Base-by-base conservation (phyloP, 2,797 vertebrate species). In the Yasuhikotakia modesta region DNA sequence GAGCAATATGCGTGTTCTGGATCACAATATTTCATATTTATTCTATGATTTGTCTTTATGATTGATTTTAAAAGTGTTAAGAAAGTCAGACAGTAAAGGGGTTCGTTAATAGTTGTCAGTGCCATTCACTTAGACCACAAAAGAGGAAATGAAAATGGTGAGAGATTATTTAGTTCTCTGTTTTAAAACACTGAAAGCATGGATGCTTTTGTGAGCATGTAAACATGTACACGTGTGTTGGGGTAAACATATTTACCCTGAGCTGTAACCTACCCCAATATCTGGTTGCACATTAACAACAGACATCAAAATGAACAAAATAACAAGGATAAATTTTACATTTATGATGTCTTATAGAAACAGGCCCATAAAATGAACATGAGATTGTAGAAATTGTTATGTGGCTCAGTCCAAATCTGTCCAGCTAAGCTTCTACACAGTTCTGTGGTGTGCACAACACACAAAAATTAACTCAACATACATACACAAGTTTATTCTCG, bases 381-480 rank as follows among this genome's bases (percentile, higher is more conserved):
- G 19, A 73, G 19, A 64, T 14, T 52, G 11, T 30, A 61, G 35
- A 16, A 73, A n/a, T 61, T 21, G 14, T 65, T 53, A 16, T 46
- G 16, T 5, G 11, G 22, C 3, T 58, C 5, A 46, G 12, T 58
- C 17, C 12, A 57, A 30, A 46, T 58, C 66, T 46, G 64, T 52
- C 69, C 69, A 79, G 32, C 21, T 63, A 7, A 70, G n/a, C 6
- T 65, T 75, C 52, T 66, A 19, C 17, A 57, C 22, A 70, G 57
- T 46, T 13, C 43, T 73, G 69, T 77, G 79, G 75, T 75, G 24
- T 45, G 22, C 73, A 27, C 48, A 78, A 71, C 80, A 81, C 57
- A 76, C 32, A n/a, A 73, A 52, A 71, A 64, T 48, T 11, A 55
- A 45, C 39, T 14, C 50, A 17, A 0, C 52, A 81, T 6, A 66